These are phyloP conservation scores for Lysiphlebus fabarum DNA, from an alignment of 1,140 invertebrate genomes.

Conservation along the genomic window DNA sequence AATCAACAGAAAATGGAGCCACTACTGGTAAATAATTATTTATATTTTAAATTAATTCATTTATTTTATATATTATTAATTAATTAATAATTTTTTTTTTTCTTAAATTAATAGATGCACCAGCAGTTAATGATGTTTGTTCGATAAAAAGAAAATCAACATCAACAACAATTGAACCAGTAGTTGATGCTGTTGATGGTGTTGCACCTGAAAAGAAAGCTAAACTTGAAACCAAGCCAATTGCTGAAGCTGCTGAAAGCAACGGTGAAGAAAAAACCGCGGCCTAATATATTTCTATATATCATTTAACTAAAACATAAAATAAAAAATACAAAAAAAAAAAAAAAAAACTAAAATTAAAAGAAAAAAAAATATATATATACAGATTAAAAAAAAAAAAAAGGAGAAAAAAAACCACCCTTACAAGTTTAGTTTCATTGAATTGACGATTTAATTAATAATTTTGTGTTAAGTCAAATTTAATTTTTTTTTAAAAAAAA, in stretches of 20 bases:
- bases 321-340: conserved; percentile 11
- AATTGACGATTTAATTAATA: too few relatives aligned
- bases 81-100: conserved; percentile 5
- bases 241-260: conserved; percentile 52
- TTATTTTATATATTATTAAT: not conserved
- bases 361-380: conserved; percentile 5
- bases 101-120: conserved; percentile 37
- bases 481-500: too few relatives aligned
- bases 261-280: conserved; percentile 62
- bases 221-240: conserved; percentile 64
- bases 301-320: conserved; percentile 3
- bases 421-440: too few relatives aligned
- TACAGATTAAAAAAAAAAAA: not conserved
- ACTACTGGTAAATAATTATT: conserved; percentile 50
- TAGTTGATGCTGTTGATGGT: conserved; percentile 56
- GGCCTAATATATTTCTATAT: conserved; percentile 56
- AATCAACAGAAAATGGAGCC: conserved; percentile 62
- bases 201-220: conserved; percentile 70
- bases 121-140: conserved; percentile 47
- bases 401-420: not conserved
- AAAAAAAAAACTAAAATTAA: conserved; percentile 5
- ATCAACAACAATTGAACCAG: conserved; percentile 52
- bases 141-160: conserved; percentile 71
- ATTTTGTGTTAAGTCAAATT: too few relatives aligned
- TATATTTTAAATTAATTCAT: not conserved